Evolutionary conservation across 2,113 vertebrate species (phyloP).

Genomic region (Ptilonorhynchus violaceus): DNA sequence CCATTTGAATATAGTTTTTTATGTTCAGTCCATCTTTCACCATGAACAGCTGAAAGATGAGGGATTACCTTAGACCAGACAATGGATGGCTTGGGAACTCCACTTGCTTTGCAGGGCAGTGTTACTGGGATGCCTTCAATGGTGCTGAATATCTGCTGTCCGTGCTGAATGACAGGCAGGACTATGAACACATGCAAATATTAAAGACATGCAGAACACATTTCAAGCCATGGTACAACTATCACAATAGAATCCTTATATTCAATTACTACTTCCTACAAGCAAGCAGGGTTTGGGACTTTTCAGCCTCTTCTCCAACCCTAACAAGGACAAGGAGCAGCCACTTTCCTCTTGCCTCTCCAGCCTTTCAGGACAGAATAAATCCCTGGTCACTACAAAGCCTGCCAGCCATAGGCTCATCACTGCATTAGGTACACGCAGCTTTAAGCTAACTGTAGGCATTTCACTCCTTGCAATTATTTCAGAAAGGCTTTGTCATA

Average conservation of each 20-base stretch:
- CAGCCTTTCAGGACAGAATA: background rate
- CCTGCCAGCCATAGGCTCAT: background rate
- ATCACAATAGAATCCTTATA: background rate
- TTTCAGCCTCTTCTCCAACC: background rate
- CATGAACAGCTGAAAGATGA: background rate
- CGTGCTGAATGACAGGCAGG: slow-evolving; percentile 89
- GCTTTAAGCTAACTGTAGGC: background rate
- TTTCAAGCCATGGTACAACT: background rate
- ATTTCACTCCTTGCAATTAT: background rate
- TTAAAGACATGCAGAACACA: background rate
- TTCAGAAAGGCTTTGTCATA: background rate
- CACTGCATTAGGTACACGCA: fast-evolving
- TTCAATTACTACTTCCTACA: background rate
- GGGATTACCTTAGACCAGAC: slow-evolving; percentile 89
- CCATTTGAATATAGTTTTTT: background rate
- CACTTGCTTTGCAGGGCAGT: slow-evolving; percentile 86
- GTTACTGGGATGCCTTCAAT: slow-evolving; percentile 87
- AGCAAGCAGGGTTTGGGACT: background rate
- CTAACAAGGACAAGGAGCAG: background rate
- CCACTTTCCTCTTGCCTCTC: background rate
- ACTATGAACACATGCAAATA: slow-evolving; percentile 72
- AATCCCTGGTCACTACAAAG: background rate
- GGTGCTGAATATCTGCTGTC: slow-evolving; percentile 93
- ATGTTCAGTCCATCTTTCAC: background rate
- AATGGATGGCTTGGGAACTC: slow-evolving; percentile 86